These are phyloP conservation scores for Ladona fulva DNA, from an alignment of 1,140 invertebrate species.

Conservation along the genomic window DNA sequence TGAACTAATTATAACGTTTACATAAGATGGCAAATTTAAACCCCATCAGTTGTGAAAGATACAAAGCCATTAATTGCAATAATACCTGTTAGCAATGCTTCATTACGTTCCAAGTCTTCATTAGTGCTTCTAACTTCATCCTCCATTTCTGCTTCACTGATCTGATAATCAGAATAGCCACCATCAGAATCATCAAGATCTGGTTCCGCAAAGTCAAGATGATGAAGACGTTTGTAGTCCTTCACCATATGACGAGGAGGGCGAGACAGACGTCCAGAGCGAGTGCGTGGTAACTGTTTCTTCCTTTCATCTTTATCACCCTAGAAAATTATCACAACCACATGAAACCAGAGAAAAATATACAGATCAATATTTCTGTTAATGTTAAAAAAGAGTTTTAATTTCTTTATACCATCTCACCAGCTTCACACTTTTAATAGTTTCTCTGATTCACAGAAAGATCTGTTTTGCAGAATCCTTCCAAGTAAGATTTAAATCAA, in stretches of 20 bases:
- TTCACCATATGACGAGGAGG: conserved; percentile 57
- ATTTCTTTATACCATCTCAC: too few relatives aligned
- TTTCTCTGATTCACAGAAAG: too few relatives aligned
- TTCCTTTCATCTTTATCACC: conserved; percentile 47
- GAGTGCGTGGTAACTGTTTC: conserved; percentile 47
- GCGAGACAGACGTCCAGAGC: conserved; percentile 52
- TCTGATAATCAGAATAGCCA: conserved; percentile 54
- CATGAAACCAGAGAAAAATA: too few relatives aligned
- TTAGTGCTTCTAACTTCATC: conserved; percentile 15
- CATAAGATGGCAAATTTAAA: too few relatives aligned
- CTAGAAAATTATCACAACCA: conserved; percentile 24
- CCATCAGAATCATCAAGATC: conserved; percentile 53
- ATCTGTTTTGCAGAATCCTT: too few relatives aligned
- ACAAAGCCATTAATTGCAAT: too few relatives aligned
- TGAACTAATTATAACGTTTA: too few relatives aligned
- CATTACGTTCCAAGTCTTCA: conserved; percentile 16
- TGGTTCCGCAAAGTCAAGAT: conserved; percentile 49
- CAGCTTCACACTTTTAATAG: too few relatives aligned
- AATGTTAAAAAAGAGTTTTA: too few relatives aligned
- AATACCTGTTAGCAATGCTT: conserved; percentile 12
- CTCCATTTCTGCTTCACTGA: conserved; percentile 39
- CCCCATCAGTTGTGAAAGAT: too few relatives aligned
- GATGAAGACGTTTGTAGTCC: conserved; percentile 56
- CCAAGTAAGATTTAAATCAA: too few relatives aligned
- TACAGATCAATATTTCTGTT: too few relatives aligned